These are phyloP conservation scores for Oryzias javanicus DNA, from an alignment of 2,113 vertebrate species.

Conservation along the genomic window DNA sequence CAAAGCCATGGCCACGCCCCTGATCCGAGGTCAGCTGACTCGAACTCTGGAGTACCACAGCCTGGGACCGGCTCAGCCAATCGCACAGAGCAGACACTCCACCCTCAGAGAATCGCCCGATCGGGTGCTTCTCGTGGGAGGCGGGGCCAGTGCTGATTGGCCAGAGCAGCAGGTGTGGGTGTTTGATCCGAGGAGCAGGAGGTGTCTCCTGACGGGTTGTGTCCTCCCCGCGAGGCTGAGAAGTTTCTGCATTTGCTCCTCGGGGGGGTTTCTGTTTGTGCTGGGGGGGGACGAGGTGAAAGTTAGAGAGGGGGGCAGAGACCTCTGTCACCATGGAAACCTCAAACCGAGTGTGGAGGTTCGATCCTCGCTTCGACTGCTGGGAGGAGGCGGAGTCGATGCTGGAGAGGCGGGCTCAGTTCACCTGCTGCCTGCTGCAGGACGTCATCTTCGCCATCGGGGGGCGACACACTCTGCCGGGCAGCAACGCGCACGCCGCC, in stretches of 20 bases:
- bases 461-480: slow-evolving; percentile 72
- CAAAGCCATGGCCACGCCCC: slow-evolving; percentile 76
- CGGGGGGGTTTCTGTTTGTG: slow-evolving; percentile 90
- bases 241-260: slow-evolving; percentile 82
- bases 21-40: slow-evolving; percentile 84
- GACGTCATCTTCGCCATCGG: slow-evolving; percentile 84
- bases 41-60: slow-evolving; percentile 89
- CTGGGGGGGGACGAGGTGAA: slow-evolving; percentile 86
- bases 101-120: slow-evolving; percentile 77
- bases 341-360: slow-evolving; percentile 84
- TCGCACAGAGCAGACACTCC: slow-evolving; percentile 83
- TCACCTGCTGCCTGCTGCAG: slow-evolving; percentile 83
- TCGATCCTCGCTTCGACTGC: slow-evolving; percentile 85
- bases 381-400: slow-evolving; percentile 83
- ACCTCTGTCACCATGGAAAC: slow-evolving; percentile 38
- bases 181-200: slow-evolving; percentile 81
- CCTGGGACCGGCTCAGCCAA: slow-evolving; percentile 80
- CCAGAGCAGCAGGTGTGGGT: slow-evolving; percentile 78
- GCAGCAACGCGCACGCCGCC: slow-evolving; percentile 30
- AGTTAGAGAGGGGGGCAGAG: slow-evolving; percentile 47
- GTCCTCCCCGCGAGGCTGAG: slow-evolving; percentile 74
- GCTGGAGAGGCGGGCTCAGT: slow-evolving; percentile 84
- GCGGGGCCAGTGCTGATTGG: slow-evolving; percentile 69
- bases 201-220: slow-evolving; percentile 73
- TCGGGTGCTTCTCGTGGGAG: slow-evolving; percentile 83